Base-by-base conservation (phyloP, 2,113 vertebrate genomes). In the Psettodes erumei region DNA sequence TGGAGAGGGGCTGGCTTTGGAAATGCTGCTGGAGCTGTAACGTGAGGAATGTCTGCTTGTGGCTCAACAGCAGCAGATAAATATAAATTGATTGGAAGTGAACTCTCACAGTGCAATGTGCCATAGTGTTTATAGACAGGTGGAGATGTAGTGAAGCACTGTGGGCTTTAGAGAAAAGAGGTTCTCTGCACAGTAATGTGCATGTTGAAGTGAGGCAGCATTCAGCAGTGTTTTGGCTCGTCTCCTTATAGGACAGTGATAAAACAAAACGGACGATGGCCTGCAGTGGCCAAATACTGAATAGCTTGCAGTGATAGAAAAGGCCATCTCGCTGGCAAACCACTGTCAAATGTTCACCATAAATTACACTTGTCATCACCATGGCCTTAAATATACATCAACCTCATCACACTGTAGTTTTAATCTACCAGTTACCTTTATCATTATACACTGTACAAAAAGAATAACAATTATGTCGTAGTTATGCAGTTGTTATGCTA, bases 81-180 rank as follows among this genome's bases (percentile, higher is more conserved):
- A 91, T 88, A 88, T 88, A 86, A 92, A 92, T 81, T 90, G 85
- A 93, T 91, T 89, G 71, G 83, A 89, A 81, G 77, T 83, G 66
- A 79, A 72, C 71, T 86, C 78, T 81, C 63, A 78, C 68, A 50
- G 85, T 70, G 81, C 80, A 55, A 59, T 74, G 71, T 81, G 71
- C 42, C 86, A 75, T 53, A 6, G 75, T 77, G 80, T 90, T 88
- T 88, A 88, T 84, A 81, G 86, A 64, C 53, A 47, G 66, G 48
- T 71, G 75, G 69, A 83, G 70, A 80, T 75, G 80, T 67, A 63
- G 74, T 63, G 63, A 85, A 82, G 66, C 77, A 71, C 56, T 65
- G 67, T 48, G 51, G 63, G 62, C 79, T 51, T 83, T 50, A 8
- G 70, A 84, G 64, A 40, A 63, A 71, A 81, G 30, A 66, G 64